Percentiles rank a stretch among this genome's conserved stretches.
phyloP scores from a whole-genome alignment of 2,888 invertebrate species.

The Allophyes oxyacanthae region DNA sequence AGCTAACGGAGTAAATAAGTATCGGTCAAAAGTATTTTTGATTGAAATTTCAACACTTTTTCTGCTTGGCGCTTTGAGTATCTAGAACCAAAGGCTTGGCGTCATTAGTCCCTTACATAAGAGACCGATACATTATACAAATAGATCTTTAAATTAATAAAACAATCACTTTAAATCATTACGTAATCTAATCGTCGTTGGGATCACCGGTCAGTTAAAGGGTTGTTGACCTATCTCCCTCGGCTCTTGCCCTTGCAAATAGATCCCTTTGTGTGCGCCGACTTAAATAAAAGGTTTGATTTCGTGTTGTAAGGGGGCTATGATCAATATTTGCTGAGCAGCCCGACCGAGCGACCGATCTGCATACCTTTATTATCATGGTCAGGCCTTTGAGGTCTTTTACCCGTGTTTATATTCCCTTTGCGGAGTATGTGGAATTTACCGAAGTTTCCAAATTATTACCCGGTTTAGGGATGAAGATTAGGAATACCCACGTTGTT shows the following conservation, averaged over 20 bases:
- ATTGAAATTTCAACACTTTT: too few species aligned
- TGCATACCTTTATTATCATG: slow-evolving; percentile 83
- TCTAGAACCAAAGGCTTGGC: too few species aligned
- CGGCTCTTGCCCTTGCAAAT: slow-evolving; percentile 64
- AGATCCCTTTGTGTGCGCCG: slow-evolving; percentile 78
- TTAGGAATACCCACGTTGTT: too few species aligned
- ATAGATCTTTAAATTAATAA: slow-evolving; percentile 14
- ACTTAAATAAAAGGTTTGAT: slow-evolving; percentile 90
- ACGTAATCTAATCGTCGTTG: slow-evolving; percentile 70
- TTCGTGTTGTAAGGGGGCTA: slow-evolving; percentile 87
- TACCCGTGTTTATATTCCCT: slow-evolving; percentile 31
- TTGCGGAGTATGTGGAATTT: slow-evolving; percentile 19
- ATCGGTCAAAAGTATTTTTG: too few species aligned
- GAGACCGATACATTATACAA: neutral
- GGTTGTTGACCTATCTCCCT: slow-evolving; percentile 87
- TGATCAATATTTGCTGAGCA: slow-evolving; percentile 84
- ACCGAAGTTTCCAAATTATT: slow-evolving; percentile 23
- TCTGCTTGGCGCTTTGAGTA: too few species aligned
- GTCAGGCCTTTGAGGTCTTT: slow-evolving; percentile 50
- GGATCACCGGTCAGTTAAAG: slow-evolving; percentile 83
- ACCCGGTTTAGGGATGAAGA: neutral
- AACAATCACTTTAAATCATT: slow-evolving; percentile 55
- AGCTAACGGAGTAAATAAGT: too few species aligned
- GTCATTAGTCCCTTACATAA: too few species aligned
- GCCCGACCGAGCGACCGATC: slow-evolving; percentile 63